These are phyloP conservation scores for Eugnorisma glareosa DNA, from an alignment of 2,888 invertebrate genomes.

Conservation along the genomic window DNA sequence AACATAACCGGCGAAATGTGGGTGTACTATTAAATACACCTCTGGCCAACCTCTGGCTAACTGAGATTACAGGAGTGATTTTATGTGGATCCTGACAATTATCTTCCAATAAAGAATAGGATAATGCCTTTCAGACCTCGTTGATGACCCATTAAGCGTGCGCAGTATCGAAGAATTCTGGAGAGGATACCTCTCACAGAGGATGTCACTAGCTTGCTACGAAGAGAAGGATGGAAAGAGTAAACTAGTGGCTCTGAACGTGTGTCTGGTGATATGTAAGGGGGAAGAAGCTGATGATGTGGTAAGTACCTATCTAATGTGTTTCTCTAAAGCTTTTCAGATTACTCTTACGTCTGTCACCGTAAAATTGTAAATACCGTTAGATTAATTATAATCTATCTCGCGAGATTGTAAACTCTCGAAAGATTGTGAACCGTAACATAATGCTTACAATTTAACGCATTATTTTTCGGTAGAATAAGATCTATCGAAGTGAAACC, in stretches of 20 bases:
- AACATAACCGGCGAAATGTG: not conserved
- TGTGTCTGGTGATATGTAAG: constrained; percentile 71
- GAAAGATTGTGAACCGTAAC: too few relatives aligned
- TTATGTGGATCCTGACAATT: not conserved
- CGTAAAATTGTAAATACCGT: too few relatives aligned
- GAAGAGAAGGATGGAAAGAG: constrained; percentile 72
- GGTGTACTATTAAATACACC: not conserved
- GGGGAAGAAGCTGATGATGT: constrained; percentile 65
- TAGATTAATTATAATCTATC: too few relatives aligned
- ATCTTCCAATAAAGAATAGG: not conserved
- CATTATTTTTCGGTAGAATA: too few relatives aligned
- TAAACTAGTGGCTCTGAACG: constrained; percentile 78
- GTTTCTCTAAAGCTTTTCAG: not conserved
- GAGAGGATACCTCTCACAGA: constrained; percentile 69
- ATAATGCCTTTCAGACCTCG: constrained; percentile 68
- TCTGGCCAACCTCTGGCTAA: too few relatives aligned
- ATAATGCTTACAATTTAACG: too few relatives aligned
- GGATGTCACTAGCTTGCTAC: constrained; percentile 82
- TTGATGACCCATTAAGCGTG: constrained; percentile 73
- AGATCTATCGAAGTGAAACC: too few relatives aligned
- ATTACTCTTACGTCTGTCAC: not conserved
- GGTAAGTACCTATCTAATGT: constrained; percentile 53
- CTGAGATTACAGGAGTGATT: not conserved
- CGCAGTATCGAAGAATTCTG: constrained; percentile 73
- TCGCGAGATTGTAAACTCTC: too few relatives aligned